Evolutionary conservation across 2,113 vertebrate genomes (phyloP).

Genomic region (Tenebrosternarchus preto): DNA sequence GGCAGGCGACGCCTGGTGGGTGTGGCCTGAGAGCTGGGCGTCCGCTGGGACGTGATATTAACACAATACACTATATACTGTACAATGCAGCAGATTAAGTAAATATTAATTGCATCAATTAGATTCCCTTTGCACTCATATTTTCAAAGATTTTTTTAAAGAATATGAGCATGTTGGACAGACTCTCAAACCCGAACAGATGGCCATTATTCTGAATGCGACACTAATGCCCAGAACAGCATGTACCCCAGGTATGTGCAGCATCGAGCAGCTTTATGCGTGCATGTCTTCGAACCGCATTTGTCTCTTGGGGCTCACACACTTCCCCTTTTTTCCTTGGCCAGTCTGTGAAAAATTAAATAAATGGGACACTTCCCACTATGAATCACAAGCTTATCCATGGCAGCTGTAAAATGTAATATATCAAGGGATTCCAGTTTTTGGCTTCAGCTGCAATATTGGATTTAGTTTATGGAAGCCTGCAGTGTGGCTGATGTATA

Average conservation of each 20-base stretch:
- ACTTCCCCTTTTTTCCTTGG: not conserved
- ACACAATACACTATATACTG: no score
- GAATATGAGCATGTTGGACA: no score
- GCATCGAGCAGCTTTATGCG: not conserved
- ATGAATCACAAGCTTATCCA: conserved; percentile 8
- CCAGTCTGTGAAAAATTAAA: not conserved
- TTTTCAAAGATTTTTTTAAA: no score
- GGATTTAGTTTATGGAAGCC: conserved; percentile 17
- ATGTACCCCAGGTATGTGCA: not conserved
- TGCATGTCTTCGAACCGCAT: not conserved
- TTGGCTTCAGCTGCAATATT: conserved; percentile 27
- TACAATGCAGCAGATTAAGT: no score
- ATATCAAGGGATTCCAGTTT: not conserved
- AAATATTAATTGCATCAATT: no score
- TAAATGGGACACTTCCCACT: not conserved
- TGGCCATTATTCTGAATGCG: no score
- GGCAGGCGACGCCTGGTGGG: no score
- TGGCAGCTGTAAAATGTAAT: not conserved
- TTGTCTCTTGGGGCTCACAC: not conserved
- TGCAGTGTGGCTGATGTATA: conserved; percentile 20
- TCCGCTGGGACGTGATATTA: no score
- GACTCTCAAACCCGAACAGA: no score
- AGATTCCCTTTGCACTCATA: no score
- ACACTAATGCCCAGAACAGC: not conserved
- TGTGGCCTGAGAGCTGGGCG: no score